Evolutionary conservation across 1,140 invertebrate species (phyloP).

Genomic region (Cyphomyrmex costatus): DNA sequence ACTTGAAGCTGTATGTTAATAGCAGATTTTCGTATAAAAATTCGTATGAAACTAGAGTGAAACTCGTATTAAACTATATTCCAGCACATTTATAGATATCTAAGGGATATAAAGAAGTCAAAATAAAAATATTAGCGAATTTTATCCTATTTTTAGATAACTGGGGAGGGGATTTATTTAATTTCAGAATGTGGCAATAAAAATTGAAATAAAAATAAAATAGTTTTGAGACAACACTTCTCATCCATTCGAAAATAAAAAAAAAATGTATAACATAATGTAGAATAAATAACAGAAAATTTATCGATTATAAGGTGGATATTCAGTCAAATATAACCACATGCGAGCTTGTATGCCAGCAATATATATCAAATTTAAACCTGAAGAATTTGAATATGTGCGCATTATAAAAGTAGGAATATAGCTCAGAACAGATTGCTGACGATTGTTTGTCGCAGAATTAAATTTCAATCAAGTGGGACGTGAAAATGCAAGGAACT

Average conservation of each 20-base stretch:
- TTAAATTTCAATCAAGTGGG: conserved; percentile 37
- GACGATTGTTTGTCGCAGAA: conserved; percentile 45
- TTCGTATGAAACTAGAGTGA: neutral
- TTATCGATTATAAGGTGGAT: conserved; percentile 17
- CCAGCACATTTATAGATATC: neutral
- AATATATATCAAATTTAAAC: conserved; percentile 46
- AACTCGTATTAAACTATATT: neutral
- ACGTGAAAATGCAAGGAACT: conserved; percentile 24
- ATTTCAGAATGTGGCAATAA: neutral
- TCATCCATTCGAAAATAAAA: neutral
- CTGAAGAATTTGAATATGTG: conserved; percentile 37
- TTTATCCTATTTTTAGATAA: neutral
- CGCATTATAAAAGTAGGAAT: conserved; percentile 41
- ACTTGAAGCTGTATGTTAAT: neutral
- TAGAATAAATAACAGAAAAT: neutral
- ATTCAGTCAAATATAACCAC: conserved; percentile 20
- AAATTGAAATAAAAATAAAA: neutral
- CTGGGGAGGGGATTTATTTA: neutral
- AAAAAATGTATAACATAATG: neutral
- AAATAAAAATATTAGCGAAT: conserved; percentile 8
- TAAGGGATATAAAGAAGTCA: neutral
- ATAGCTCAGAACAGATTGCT: conserved; percentile 19
- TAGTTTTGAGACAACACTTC: neutral
- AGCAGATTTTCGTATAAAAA: neutral
- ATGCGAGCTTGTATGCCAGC: neutral